Base-by-base conservation (phyloP, 2,888 invertebrate species). In the Mythimna vitellina region DNA sequence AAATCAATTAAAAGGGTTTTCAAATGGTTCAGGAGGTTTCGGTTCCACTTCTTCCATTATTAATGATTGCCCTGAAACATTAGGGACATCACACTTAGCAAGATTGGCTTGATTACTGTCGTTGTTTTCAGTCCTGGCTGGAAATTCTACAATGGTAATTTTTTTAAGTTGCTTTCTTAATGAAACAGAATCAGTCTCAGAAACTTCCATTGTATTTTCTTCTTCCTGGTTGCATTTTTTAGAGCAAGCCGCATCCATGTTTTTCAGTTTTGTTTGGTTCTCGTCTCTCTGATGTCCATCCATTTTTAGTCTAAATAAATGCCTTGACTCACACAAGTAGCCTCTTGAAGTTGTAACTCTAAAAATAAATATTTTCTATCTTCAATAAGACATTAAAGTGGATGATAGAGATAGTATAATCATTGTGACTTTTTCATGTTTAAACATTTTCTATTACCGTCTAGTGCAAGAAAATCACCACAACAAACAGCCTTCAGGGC, bases 21-120 rank as follows among this genome's bases (percentile, higher is more conserved):
- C 46, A 65, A 76, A 76, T 29, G 65, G 53, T 54, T 70, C 65
- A 20, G 65, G 70, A 9, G 70, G 65, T 9, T 62, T 70, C 12
- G 70, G 35, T 57, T 76, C 65, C n/a, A 20, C 5, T 42, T 65
- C 57, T 12, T 65, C 70, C 22, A 32, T 64, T 17, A 35, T n/a
- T 17, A 42, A 3, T 61, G 17, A 14, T 12, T 17, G 7, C 12
- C 51, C n/a, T 22, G 42, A 71, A 61, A 51, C 29, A 22, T 49
- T 29, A 8, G 22, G 38, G 6, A 20, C 20, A 32, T 20, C 35
- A 35, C n/a, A 3, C 12, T n/a, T 14, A n/a, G 35, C 22, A 14
- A n/a, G n/a, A 35, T 58, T 6, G n/a, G 35, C n/a, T 6, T 25
- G 46, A 66, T 67, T 22, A 20, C 32, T 9, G 20, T 20, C 1